Evolutionary conservation across 2,888 invertebrate species (phyloP).

Genomic region (Tachina lurida): DNA sequence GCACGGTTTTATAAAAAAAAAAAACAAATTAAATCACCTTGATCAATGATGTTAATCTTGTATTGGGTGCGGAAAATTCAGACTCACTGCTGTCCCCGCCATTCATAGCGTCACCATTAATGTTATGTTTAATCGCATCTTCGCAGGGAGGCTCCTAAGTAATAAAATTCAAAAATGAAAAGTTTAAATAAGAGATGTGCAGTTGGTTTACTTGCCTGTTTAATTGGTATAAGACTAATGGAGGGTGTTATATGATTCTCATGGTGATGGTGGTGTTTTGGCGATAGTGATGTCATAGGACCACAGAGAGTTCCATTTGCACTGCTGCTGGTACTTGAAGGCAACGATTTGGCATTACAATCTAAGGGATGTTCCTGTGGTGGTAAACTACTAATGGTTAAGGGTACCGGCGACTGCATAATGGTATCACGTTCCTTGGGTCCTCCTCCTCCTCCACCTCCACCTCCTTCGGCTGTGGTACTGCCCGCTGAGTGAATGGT

Average conservation of each 20-base stretch:
- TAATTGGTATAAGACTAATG: slow-evolving; percentile 93
- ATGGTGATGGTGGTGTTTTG: slow-evolving; percentile 79
- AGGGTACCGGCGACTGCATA: slow-evolving; percentile 75
- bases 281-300: slow-evolving; percentile 73
- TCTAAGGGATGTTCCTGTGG: slow-evolving; percentile 77
- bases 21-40: slow-evolving; percentile 84
- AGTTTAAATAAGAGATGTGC: not conserved
- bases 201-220: slow-evolving; percentile 85
- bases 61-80: slow-evolving; percentile 84
- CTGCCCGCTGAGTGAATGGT: slow-evolving; percentile 72
- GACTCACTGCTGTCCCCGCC: slow-evolving; percentile 76
- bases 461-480: slow-evolving; percentile 59
- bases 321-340: slow-evolving; percentile 78
- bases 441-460: slow-evolving; percentile 60
- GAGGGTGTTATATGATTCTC: slow-evolving; percentile 89
- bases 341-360: slow-evolving; percentile 79
- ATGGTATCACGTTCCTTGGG: slow-evolving; percentile 74
- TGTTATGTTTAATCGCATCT: slow-evolving; percentile 50
- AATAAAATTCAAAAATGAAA: not conserved
- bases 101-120: slow-evolving; percentile 67
- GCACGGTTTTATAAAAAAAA: not conserved
- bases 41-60: slow-evolving; percentile 90
- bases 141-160: slow-evolving; percentile 64
- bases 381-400: slow-evolving; percentile 69
- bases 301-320: slow-evolving; percentile 60